These are phyloP conservation scores for Phacellophora camtschatica DNA, from an alignment of 30 jellyfish, hydroid and myxozoan species.

Conservation along the genomic window DNA sequence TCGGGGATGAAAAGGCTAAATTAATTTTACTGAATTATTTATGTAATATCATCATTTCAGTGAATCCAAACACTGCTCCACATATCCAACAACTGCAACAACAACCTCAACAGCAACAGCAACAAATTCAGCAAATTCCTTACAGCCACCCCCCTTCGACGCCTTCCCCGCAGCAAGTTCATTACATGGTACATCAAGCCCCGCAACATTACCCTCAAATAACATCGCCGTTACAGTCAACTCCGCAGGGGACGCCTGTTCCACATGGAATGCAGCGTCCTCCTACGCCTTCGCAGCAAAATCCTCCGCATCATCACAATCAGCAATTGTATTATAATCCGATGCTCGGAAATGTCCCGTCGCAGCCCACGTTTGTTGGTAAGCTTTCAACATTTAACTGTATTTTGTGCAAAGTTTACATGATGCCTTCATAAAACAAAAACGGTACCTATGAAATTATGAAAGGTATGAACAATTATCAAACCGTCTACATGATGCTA, in stretches of 20 bases:
- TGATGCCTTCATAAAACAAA: too few relatives aligned
- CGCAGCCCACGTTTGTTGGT: slow-evolving; percentile 41
- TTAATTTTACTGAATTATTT: too few relatives aligned
- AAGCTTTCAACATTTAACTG: too few relatives aligned
- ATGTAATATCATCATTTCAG: too few relatives aligned
- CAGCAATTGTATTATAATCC: neutral
- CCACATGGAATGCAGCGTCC: slow-evolving; percentile 64
- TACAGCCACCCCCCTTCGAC: slow-evolving; percentile 31
- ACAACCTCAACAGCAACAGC: slow-evolving; percentile 32
- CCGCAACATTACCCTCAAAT: slow-evolving; percentile 50
- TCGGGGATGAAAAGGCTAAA: too few relatives aligned
- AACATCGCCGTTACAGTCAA: slow-evolving; percentile 52
- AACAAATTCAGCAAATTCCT: neutral
- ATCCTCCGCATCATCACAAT: slow-evolving; percentile 57
- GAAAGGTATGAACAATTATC: too few relatives aligned
- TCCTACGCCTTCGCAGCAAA: slow-evolving; percentile 71
- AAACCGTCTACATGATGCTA: too few relatives aligned
- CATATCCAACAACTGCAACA: slow-evolving; percentile 36
- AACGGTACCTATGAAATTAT: too few relatives aligned
- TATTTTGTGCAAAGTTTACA: too few relatives aligned
- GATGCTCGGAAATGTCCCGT: neutral
- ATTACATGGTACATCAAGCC: slow-evolving; percentile 23
- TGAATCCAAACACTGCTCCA: neutral
- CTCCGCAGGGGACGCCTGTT: slow-evolving; percentile 37
- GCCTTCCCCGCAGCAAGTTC: slow-evolving; percentile 21